A percentile compares a stretch with the other conserved stretches of the same genome.
Evolutionary conservation across 2,888 invertebrate genomes (phyloP).

Genomic region (Acleris cristana): DNA sequence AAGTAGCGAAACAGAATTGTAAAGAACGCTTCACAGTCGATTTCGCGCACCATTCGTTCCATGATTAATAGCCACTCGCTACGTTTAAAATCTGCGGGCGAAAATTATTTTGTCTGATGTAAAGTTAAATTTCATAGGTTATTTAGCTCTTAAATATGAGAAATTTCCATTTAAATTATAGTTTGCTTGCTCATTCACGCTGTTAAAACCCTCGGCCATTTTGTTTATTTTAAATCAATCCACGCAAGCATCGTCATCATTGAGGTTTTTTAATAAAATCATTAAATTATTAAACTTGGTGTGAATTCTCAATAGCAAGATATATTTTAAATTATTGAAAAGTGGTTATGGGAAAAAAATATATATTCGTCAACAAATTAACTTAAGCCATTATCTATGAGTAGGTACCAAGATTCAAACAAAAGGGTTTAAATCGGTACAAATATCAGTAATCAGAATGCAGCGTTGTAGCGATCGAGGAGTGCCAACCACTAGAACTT

Average conservation of each 20-base stretch:
- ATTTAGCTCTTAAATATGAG: constrained; percentile 1
- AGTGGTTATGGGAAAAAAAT: too few species aligned
- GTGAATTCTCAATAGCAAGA: neutral
- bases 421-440: constrained; percentile 25
- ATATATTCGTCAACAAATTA: too few species aligned
- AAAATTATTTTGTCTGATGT: constrained; percentile 33
- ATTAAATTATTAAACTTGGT: too few species aligned
- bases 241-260: too few species aligned
- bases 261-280: too few species aligned
- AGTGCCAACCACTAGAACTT: constrained; percentile 61
- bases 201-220: neutral
- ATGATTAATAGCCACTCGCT: constrained; percentile 43
- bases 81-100: constrained; percentile 38
- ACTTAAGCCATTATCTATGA: too few species aligned
- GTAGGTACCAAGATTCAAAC: neutral
- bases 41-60: constrained; percentile 44
- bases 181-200: neutral
- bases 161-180: neutral
- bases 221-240: too few species aligned
- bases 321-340: neutral
- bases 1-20: constrained; percentile 32
- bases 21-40: constrained; percentile 41
- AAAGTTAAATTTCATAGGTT: constrained; percentile 20
- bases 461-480: constrained; percentile 41
- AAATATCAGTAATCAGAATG: constrained; percentile 36